Conservation (phyloP, 2,113 vertebrate genomes). For the Galbula dea region DNA sequence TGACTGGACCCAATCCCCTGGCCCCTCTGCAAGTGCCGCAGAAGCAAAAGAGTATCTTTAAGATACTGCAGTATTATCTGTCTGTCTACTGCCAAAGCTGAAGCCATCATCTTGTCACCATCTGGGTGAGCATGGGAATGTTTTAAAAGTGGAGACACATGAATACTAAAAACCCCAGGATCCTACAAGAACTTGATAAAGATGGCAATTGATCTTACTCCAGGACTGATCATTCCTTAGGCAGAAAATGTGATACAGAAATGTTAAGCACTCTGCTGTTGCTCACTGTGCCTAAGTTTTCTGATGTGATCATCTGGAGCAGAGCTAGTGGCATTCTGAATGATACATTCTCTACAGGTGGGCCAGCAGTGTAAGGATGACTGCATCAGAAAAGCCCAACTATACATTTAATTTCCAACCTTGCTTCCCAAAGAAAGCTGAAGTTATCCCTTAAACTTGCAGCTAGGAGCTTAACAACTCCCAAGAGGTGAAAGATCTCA, state of each 20-base stretch:
- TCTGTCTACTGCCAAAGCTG: background rate
- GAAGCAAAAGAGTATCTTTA: background rate
- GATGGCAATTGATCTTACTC: constrained; percentile 46
- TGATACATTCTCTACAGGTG: background rate
- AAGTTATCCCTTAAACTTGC: background rate
- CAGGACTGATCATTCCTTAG: background rate
- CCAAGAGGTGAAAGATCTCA: background rate
- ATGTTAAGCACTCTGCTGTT: background rate
- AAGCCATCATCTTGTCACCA: constrained; percentile 6
- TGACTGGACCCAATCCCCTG: too few relatives aligned
- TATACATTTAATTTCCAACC: background rate
- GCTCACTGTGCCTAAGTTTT: background rate
- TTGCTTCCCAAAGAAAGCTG: background rate
- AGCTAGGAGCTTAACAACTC: background rate
- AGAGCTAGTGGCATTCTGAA: background rate
- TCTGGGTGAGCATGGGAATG: background rate
- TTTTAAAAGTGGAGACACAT: constrained; percentile 12
- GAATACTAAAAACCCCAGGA: background rate
- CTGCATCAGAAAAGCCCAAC: background rate
- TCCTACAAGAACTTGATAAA: constrained; percentile 31
- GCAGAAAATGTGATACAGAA: background rate
- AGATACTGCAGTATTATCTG: background rate
- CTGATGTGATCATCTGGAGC: background rate
- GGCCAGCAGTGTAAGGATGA: background rate
- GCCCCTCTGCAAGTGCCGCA: too few relatives aligned